Base-by-base conservation (phyloP, 2,797 vertebrate genomes). In the Triplophysa yarkandensis region DNA sequence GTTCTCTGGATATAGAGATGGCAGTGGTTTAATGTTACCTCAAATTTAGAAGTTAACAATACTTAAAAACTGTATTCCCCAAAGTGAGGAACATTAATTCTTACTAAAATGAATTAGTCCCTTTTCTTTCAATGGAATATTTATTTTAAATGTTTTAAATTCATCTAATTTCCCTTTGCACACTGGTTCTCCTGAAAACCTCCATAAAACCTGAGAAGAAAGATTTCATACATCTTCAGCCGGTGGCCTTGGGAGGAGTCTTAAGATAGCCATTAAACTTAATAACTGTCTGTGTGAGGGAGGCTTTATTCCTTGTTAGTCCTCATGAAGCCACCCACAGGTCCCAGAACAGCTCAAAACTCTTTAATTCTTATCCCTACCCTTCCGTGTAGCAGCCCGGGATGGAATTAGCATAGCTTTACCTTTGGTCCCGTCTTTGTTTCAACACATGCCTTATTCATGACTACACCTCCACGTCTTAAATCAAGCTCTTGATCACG, bases 261-360 rank as follows among this genome's bases (percentile, higher is more conserved):
- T 54, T 75, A 50, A n/a, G 41, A 75, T 50, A 75, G 41, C 43
- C 72, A 75, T 75, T 75, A 68, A 75, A 68, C 54, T 60, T 68
- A 75, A 75, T 68, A 75, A 60, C 28, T 68, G 72, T 75, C 72
- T 50, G 41, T 46, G 54, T 39, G 54, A 36, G 41, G 64, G 23
- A 48, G 54, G 21, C 57, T 68, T 68, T 68, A 50, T 61, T 75
- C 64, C 67, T 75, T 67, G 61, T 67, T 67, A 74, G 62, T 30
- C 14, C 46, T 74, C 28, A 60, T 39, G 72, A 74, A 69, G 58
- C 17, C 48, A 46, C 30, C 19, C 52, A 54, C 39, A 41, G 48
- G 61, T 64, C 65, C 61, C 65, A 57, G 36, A 73, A 34, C 64
- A 69, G 48, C 23, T 64, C 21, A 63, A 54, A 28, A 57, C 30